phyloP scores from a whole-genome alignment of 2,113 vertebrate genomes.

The Urocitellus parryii region DNA sequence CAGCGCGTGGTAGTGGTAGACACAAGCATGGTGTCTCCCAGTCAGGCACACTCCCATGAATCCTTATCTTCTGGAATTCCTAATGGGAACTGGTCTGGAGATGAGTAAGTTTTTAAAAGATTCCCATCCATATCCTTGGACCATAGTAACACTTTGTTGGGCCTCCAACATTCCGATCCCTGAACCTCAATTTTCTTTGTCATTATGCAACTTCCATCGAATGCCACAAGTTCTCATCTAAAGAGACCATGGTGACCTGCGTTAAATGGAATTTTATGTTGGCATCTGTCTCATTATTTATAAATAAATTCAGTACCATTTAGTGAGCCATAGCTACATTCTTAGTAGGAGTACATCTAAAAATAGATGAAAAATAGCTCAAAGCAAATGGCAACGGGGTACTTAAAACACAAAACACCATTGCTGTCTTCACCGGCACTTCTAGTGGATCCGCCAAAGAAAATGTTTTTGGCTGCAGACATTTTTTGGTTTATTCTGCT shows the following conservation, averaged over 20 bases:
- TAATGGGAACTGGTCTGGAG: neutral
- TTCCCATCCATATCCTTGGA: slow-evolving; percentile 11
- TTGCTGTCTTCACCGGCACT: neutral
- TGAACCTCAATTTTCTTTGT: slow-evolving; percentile 57
- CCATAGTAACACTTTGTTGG: neutral
- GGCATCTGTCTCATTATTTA: slow-evolving; percentile 51
- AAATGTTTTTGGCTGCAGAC: slow-evolving; percentile 42
- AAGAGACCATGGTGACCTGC: neutral
- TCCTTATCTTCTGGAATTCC: slow-evolving; percentile 4
- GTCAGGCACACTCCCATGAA: neutral
- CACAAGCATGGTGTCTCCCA: neutral
- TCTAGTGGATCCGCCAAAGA: slow-evolving; percentile 6
- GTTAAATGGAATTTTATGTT: slow-evolving; percentile 53
- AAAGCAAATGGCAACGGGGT: slow-evolving; percentile 24
- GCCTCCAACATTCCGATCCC: neutral
- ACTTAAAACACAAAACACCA: slow-evolving; percentile 42
- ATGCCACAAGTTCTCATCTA: neutral
- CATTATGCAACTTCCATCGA: slow-evolving; percentile 1
- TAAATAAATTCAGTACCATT: slow-evolving; percentile 32
- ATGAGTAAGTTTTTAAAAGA: neutral
- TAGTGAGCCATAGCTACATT: neutral
- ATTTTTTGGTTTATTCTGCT: slow-evolving; percentile 36
- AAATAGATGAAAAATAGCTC: slow-evolving; percentile 46
- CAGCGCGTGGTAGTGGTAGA: neutral
- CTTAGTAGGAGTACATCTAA: slow-evolving; percentile 33